Evolutionary conservation across 2,113 vertebrate genomes (phyloP), one percentile per base, ranked within the genome.

Genomic region (Rattus rattus): DNA sequence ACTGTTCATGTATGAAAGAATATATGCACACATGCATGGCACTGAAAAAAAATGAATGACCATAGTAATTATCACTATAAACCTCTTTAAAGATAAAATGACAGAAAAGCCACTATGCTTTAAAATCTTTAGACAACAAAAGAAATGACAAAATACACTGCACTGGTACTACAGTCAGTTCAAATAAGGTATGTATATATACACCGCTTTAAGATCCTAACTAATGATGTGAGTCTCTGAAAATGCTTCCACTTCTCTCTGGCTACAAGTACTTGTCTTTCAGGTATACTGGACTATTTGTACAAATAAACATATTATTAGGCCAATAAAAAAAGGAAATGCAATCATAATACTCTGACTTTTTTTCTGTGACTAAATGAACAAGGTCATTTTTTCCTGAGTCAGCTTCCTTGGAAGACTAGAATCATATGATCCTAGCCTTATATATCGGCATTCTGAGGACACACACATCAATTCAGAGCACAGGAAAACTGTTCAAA

Each of bases 251-350:
- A 75, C 20, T 85, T 91, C 69, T 84, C 72, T 13, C 88, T 93
- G 49, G 69, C 43, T 80, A n/a, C n/a, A 96, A 86, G n/a, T 84
- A 16, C 67, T 61, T 86, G n/a, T 85, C 79, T 70, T 90, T 96
- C 69, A 36, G 63, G 4, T 52, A 12, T 43, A 63, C 14, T 76
- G 61, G 56, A 9, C 80, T 39, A 52, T 24, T 39, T 87, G 30
- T 75, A 87, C 59, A 96, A 89, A 72, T 63, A 86, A 92, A 90
- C 3, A 39, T 39, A 90, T 73, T 96, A 85, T 30, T 54, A 90
- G n/a, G 43, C 24, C 87, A 89, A 43, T 59, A 75, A 75, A 59
- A 43, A 59, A 75, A 43, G 63, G 5, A 16, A n/a, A 54, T 63
- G 33, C 43, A 90, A 73, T 1, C 20, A 33, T 7, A 65, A 77